A percentile compares a stretch with the other conserved stretches of the same genome.
Evolutionary conservation across 2,888 invertebrate genomes (phyloP).

Genomic region (Apamea epomidion): DNA sequence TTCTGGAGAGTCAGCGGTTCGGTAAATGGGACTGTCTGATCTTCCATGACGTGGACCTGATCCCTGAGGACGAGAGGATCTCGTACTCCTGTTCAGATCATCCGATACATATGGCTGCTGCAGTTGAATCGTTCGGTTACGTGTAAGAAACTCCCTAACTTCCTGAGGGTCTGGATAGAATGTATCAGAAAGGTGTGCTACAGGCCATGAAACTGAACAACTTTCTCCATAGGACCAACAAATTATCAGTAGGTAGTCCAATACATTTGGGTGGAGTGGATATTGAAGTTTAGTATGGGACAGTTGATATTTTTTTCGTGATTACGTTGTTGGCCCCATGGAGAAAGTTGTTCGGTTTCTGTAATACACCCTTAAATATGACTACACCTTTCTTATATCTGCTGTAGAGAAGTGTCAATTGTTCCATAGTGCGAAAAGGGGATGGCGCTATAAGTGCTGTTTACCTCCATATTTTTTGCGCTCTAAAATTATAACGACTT

Average conservation of each 20-base stretch:
- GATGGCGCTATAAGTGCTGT: too few species aligned
- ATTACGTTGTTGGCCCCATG: neutral
- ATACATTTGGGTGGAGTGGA: neutral
- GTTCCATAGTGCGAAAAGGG: neutral
- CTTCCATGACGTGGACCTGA: constrained; percentile 58
- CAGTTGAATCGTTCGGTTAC: constrained; percentile 37
- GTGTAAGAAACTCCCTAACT: constrained; percentile 3
- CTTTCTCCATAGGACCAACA: neutral
- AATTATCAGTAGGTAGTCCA: too few species aligned
- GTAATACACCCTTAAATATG: neutral
- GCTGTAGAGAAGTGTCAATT: neutral
- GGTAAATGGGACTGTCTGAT: constrained; percentile 57
- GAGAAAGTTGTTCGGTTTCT: too few species aligned
- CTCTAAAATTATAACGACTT: neutral
- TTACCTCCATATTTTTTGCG: neutral
- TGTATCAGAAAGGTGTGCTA: neutral
- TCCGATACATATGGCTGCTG: constrained; percentile 47
- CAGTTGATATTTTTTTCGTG: neutral
- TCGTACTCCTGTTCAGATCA: constrained; percentile 41
- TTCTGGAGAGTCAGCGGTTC: constrained; percentile 56
- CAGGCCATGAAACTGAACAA: neutral
- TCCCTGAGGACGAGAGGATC: constrained; percentile 55
- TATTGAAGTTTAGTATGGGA: neutral
- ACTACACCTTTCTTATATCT: neutral
- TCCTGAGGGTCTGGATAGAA: neutral